phyloP scores from a whole-genome alignment of 2,113 vertebrate genomes.

The Spea multiplicata region DNA sequence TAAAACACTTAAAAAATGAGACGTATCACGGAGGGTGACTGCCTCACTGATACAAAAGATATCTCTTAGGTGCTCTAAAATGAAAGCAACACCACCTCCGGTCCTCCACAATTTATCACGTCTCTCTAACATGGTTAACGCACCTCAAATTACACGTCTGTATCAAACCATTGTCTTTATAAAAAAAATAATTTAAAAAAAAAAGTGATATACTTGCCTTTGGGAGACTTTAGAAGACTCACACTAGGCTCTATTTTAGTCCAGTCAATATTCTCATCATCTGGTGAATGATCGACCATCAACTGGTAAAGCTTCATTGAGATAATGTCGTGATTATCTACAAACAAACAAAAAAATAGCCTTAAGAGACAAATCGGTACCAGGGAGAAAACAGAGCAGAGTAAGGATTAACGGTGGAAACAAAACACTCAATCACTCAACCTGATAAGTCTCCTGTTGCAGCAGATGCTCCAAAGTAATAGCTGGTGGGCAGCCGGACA shows the following conservation, averaged over 20 bases:
- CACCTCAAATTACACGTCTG: no score
- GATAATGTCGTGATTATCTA: conserved; percentile 97
- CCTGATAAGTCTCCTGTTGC: conserved; percentile 96
- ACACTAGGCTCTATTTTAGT: conserved; percentile 97
- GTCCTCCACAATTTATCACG: no score
- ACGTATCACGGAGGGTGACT: no score
- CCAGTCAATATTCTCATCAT: conserved; percentile 92
- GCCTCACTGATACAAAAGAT: no score
- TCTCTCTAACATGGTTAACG: no score
- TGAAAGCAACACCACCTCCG: no score
- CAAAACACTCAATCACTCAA: conserved; percentile 52
- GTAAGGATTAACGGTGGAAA: background rate
- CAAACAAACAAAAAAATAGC: background rate
- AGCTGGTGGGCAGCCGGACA: conserved; percentile 91
- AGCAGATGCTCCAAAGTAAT: conserved; percentile 93
- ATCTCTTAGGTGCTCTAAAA: no score
- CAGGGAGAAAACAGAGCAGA: background rate
- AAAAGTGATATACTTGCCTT: conserved; percentile 69
- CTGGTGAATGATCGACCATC: conserved; percentile 89
- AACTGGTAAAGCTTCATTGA: conserved; percentile 98
- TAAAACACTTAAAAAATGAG: no score
- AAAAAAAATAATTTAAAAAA: no score
- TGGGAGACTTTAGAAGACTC: conserved; percentile 91
- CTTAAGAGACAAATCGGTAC: background rate
- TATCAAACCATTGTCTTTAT: no score